A percentile compares a stretch with the other conserved stretches of the same genome.
Conservation (phyloP, 2,113 vertebrate species). For the Catharus minimus region DNA sequence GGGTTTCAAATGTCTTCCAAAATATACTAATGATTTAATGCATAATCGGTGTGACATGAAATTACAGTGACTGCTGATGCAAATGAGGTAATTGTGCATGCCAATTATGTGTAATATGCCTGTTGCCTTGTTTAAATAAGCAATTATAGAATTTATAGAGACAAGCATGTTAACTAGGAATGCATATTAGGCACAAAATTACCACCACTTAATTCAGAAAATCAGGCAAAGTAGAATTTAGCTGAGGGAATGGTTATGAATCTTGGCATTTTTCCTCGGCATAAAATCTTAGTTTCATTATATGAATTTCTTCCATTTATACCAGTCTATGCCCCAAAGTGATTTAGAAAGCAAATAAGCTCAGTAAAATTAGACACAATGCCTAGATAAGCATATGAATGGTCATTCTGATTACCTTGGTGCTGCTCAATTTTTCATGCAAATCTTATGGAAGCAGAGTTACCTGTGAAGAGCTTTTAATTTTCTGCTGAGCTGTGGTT, state of each 20-base stretch:
- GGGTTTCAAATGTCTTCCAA: slow-evolving; percentile 35
- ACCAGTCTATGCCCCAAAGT: slow-evolving; percentile 1
- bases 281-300: slow-evolving; percentile 35
- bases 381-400: background rate
- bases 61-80: slow-evolving; percentile 40
- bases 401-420: background rate
- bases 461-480: background rate
- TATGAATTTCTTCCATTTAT: slow-evolving; percentile 16
- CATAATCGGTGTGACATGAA: slow-evolving; percentile 41
- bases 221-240: slow-evolving; percentile 34
- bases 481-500: background rate
- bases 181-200: slow-evolving; percentile 54
- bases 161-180: slow-evolving; percentile 57
- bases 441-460: background rate
- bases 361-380: background rate
- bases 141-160: slow-evolving; percentile 58
- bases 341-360: slow-evolving; percentile 16
- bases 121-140: slow-evolving; percentile 50
- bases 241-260: slow-evolving; percentile 19
- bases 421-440: background rate
- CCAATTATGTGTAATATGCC: slow-evolving; percentile 53
- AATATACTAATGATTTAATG: background rate
- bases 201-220: slow-evolving; percentile 57
- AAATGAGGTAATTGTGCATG: slow-evolving; percentile 46
- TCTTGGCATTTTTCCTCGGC: slow-evolving; percentile 36